Percentiles rank a stretch among this genome's conserved stretches.
Evolutionary conservation across 2,113 vertebrate genomes (phyloP).

Genomic region (Burhinus bistriatus): DNA sequence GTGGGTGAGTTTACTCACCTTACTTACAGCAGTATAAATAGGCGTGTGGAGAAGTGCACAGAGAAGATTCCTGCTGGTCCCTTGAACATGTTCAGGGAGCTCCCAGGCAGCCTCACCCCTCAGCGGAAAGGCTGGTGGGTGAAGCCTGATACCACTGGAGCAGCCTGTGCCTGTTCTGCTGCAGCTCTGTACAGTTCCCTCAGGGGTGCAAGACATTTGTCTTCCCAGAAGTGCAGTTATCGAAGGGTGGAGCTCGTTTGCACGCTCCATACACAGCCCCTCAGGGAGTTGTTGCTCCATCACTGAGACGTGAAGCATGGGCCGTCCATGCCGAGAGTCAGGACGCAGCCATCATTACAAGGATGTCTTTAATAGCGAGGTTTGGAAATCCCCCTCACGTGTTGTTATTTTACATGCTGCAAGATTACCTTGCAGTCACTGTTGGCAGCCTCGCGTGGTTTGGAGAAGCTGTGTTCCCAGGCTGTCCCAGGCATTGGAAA

Average conservation of each 20-base stretch:
- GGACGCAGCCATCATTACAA: background rate
- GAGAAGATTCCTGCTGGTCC: background rate
- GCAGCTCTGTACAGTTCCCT: background rate
- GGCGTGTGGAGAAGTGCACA: background rate
- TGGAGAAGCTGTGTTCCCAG: background rate
- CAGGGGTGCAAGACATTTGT: background rate
- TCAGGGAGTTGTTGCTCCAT: background rate
- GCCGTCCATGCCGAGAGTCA: background rate
- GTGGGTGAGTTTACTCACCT: background rate
- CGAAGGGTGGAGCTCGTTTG: background rate
- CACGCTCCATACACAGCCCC: background rate
- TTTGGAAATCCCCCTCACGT: background rate
- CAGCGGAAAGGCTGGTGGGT: background rate
- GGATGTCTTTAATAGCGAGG: background rate
- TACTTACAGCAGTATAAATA: background rate
- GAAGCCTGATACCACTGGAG: background rate
- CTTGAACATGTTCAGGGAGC: background rate
- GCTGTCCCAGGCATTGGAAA: background rate
- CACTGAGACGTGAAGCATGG: background rate
- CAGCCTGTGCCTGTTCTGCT: background rate
- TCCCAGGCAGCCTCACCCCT: background rate
- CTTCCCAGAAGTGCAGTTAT: background rate
- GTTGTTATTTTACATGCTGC: background rate
- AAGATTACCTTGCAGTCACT: background rate
- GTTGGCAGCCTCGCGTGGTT: background rate